phyloP scores from a whole-genome alignment of 2,888 invertebrate genomes.

The Hyposoter didymator region DNA sequence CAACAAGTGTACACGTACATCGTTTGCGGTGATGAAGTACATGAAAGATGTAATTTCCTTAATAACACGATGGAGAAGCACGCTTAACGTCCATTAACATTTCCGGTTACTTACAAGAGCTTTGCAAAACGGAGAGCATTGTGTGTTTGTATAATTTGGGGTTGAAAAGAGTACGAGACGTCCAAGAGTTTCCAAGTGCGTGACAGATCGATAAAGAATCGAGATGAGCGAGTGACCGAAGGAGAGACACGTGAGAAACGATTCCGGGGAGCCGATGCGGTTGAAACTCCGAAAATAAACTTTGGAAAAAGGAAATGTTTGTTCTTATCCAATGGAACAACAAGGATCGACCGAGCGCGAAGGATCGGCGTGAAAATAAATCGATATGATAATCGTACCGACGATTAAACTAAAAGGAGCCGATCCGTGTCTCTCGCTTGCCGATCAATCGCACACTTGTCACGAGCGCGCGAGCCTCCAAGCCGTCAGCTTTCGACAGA shows the following conservation, averaged over 20 bases:
- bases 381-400: background rate
- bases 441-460: constrained; percentile 28
- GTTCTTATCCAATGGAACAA: background rate
- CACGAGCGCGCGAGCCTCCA: constrained; percentile 22
- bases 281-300: background rate
- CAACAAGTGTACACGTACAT: background rate
- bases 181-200: background rate
- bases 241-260: background rate
- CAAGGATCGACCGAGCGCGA: background rate
- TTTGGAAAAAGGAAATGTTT: no score
- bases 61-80: background rate
- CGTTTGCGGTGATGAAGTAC: background rate
- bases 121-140: constrained; percentile 73
- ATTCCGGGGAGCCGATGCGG: no score
- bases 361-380: background rate
- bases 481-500: constrained; percentile 31
- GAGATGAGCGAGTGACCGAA: constrained; percentile 5
- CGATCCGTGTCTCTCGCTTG: constrained; percentile 14
- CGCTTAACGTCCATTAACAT: background rate
- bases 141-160: constrained; percentile 18
- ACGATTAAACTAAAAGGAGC: background rate
- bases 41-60: background rate
- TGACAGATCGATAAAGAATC: background rate
- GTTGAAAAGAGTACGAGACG: background rate
- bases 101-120: constrained; percentile 77